Evolutionary conservation across 2,797 vertebrate genomes (phyloP), one percentile per base, ranked within the genome.

Genomic region (Leptoclinus maculatus): DNA sequence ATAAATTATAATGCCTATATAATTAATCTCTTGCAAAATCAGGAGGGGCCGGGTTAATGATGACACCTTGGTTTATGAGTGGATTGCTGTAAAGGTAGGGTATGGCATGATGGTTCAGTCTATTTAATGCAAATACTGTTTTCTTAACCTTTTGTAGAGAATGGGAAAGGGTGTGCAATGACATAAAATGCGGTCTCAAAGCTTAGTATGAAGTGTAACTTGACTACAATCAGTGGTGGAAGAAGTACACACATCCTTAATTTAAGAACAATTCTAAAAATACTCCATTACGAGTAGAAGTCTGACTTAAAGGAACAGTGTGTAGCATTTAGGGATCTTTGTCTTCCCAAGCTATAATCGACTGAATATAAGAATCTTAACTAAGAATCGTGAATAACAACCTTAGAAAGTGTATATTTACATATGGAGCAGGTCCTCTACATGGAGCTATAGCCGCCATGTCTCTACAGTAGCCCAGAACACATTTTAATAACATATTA

Each of bases 141-240:
- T 23, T 21, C 17, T 13, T 5, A 23, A 41, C 25, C 17, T 45
- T 45, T 38, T 73, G 21, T 21, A 56, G 58, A 4, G 2, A 58
- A 39, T 19, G 8, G 21, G 36, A 57, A 66, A 38, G 7, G 5
- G 16, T 27, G 36, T 21, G 1, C 41, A 69, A 78, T 66, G 5
- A 79, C 75, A 54, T 5, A 41, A 78, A 69, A 19, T 17, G 1
- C 17, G 49, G 25, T 34, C 21, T 51, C 38, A 32, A 17, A 67
- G 21, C 27, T 29, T 51, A 67, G 23, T 54, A 16, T 8, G 2
- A 14, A 56, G 8, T 51, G 54, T 5, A 36, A 19, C 19, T 21
- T 62, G 45, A 53, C n/a, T 60, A 25, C 19, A 57, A 57, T 39
- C 25, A 56, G 23, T 21, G 10, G 49, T 39, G 23, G 51, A 29